Evolutionary conservation across 1,140 invertebrate species (phyloP), one percentile per base, ranked within the genome.

Genomic region (Panagrolaimus sp.): DNA sequence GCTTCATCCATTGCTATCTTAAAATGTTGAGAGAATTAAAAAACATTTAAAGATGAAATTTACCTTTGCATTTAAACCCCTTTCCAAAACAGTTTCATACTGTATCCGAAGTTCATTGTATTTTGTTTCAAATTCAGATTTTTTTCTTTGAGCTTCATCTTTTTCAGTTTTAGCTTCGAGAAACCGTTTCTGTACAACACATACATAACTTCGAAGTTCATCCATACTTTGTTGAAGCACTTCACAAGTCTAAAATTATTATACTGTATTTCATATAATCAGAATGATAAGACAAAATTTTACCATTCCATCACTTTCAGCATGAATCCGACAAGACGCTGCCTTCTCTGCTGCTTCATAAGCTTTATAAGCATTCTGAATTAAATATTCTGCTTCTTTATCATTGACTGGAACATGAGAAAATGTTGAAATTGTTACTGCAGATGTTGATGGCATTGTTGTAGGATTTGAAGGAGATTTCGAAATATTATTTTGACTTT

Each of bases 271-370:
- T n/a, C n/a, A n/a, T 52, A 6, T 2, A 52, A 52, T 24, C 2
- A 24, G 26, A 52, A 21, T 52, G 15, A 14, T 1, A 1, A 1
- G 17, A 14, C 1, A 10, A 52, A 9, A 9, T 21, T 24, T 52
- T 15, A 52, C 48, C 17, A 24, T 21, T 9, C 48, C 48, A 52
- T 24, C 26, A 0, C n/a, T 24, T 52, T 52, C 48, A n/a, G 7
- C 48, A 14, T 52, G 48, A 9, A 52, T 52, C 48, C 48, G 48
- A 52, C 48, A 52, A 52, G 17, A 21, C 15, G 48, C 17, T 12
- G 48, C 48, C 48, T 52, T 52, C 48, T 52, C 48, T 24, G 48
- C 48, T 0, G 48, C 48, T 21, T n/a, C 48, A 52, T 52, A 52
- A 52, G 48, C 48, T 24, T 21, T 52, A 52, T 52, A 24, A 2